These are phyloP conservation scores for Tetramorium simillimum DNA, from an alignment of 1,140 invertebrate genomes.

Conservation along the genomic window DNA sequence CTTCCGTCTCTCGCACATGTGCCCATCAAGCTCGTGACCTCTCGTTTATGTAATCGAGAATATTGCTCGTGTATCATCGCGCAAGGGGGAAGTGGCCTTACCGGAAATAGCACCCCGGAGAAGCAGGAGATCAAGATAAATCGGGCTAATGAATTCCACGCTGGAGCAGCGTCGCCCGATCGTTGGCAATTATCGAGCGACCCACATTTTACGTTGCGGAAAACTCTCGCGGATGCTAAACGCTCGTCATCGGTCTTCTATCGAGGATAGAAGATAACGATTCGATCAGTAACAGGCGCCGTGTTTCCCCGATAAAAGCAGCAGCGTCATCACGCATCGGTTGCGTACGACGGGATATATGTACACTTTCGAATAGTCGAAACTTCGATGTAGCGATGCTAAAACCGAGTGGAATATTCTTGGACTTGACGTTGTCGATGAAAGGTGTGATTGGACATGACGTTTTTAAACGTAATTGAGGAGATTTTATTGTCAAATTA, in stretches of 20 bases:
- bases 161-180: constrained; percentile 75
- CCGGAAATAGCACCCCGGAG: constrained; percentile 68
- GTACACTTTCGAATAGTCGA: neutral
- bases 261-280: constrained; percentile 17
- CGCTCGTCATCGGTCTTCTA: constrained; percentile 44
- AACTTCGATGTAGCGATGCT: neutral
- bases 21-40: neutral
- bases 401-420: constrained; percentile 18
- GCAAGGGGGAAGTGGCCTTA: constrained; percentile 57
- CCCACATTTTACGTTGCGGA: constrained; percentile 72
- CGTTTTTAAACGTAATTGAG: neutral
- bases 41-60: constrained; percentile 43
- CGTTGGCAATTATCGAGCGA: constrained; percentile 74
- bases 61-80: constrained; percentile 43
- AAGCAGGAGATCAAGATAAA: constrained; percentile 72
- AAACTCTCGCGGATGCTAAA: constrained; percentile 62
- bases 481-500: neutral
- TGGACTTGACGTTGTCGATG: neutral
- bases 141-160: constrained; percentile 76
- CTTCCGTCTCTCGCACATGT: neutral
- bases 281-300: constrained; percentile 21
- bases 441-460: neutral
- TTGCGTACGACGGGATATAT: neutral
- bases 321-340: constrained; percentile 10
- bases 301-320: constrained; percentile 32